Base-by-base conservation (phyloP, 2,797 vertebrate genomes). In the Galago senegalensis region DNA sequence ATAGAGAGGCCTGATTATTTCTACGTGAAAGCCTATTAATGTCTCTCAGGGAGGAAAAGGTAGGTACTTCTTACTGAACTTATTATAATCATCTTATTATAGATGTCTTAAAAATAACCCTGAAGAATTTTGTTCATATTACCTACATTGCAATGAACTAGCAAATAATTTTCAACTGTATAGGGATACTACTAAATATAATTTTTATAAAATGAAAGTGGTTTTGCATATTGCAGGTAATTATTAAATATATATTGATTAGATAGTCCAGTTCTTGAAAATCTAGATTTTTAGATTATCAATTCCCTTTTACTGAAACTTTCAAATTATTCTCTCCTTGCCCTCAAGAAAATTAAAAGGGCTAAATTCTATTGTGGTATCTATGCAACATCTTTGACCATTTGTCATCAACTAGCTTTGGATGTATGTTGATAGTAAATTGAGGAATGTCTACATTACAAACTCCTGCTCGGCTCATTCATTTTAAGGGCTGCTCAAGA, bases 31-130 rank as follows among this genome's bases (percentile, higher is more conserved):
- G 18, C 21, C 14, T 84, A 49, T 18, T 56, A 70, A 46, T 20
- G 14, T 76, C 70, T 77, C 61, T 80, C 61, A 80, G 17, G 14
- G 56, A 94, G 34, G 11, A 87, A 53, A 81, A 95, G 61, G 82
- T 87, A 76, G 46, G 8, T 69, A 14, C 43, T 67, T 95, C 23
- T 95, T 67, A 77, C n/a, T 93, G 65, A 95, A 89, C 46, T 80
- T 72, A 92, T 20, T 67, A 92, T 56, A 27, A 75, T 23, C 7
- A 18, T 73, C 40, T 60, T 73, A 16, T 87, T 70, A 69, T 0
- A 90, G 37, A 69, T 72, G 21, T 82, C 77, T 76, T 89, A 16
- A 92, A 95, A 92, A 92, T 43, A 96, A 95, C 53, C 53, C 21
- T 92, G 20, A 75, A 72, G 25, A 81, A 23, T 80, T 90, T 92